Evolutionary conservation across 2,888 invertebrate genomes (phyloP).

Genomic region (Adineta ricciae): DNA sequence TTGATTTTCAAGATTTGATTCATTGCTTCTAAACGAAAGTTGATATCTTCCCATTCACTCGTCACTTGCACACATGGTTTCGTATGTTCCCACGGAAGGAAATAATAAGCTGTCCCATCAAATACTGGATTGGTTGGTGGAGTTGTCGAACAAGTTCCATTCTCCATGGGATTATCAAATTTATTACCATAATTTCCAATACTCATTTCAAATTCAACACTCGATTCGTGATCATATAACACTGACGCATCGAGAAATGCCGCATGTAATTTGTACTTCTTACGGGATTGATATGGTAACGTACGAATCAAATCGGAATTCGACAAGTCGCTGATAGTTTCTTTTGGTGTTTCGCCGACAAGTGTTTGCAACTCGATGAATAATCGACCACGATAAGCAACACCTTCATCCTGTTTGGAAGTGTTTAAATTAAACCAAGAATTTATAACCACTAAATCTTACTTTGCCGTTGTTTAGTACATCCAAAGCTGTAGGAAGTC

Average conservation of each 20-base stretch:
- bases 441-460: background rate
- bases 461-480: slow-evolving; percentile 50
- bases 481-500: slow-evolving; percentile 48
- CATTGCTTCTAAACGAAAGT: slow-evolving; percentile 49
- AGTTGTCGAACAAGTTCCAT: slow-evolving; percentile 51
- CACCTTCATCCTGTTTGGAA: slow-evolving; percentile 52
- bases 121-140: slow-evolving; percentile 53
- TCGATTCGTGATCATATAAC: slow-evolving; percentile 49
- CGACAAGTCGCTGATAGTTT: slow-evolving; percentile 25
- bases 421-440: too few relatives aligned
- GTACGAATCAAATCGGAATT: slow-evolving; percentile 30
- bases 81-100: slow-evolving; percentile 51
- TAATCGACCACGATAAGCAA: slow-evolving; percentile 51
- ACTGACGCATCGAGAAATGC: slow-evolving; percentile 51
- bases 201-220: slow-evolving; percentile 53
- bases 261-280: slow-evolving; percentile 50
- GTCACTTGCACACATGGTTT: slow-evolving; percentile 50
- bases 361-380: slow-evolving; percentile 48
- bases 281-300: slow-evolving; percentile 50
- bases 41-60: slow-evolving; percentile 52
- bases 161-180: slow-evolving; percentile 48
- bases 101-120: slow-evolving; percentile 52
- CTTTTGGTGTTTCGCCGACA: slow-evolving; percentile 48
- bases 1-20: slow-evolving; percentile 40
- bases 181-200: slow-evolving; percentile 53